Evolutionary conservation across 1,140 invertebrate genomes (phyloP).

Genomic region (Steinernema feltiae): DNA sequence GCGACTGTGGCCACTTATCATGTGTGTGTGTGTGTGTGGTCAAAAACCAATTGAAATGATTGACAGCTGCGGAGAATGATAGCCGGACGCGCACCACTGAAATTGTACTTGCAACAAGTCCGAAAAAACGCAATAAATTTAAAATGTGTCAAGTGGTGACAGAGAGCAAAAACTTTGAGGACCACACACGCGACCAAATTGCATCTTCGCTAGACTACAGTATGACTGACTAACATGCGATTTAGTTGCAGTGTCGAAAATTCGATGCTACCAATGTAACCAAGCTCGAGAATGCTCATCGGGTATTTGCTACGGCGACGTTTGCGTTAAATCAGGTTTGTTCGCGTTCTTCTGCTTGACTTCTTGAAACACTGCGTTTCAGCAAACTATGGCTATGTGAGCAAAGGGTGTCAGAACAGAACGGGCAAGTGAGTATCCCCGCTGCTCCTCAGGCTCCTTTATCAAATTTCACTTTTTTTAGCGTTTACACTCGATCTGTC

Average conservation of each 20-base stretch:
- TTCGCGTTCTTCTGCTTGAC: neutral
- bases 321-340: constrained; percentile 25
- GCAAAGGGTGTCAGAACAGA: constrained; percentile 30
- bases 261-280: constrained; percentile 34
- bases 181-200: too few relatives aligned
- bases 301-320: constrained; percentile 30
- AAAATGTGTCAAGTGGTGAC: too few relatives aligned
- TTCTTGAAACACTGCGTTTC: constrained; percentile 14
- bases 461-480: neutral
- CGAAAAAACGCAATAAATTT: too few relatives aligned
- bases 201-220: neutral
- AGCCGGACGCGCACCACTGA: too few relatives aligned
- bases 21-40: too few relatives aligned
- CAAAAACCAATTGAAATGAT: too few relatives aligned
- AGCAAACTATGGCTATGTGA: constrained; percentile 23
- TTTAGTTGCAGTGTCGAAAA: constrained; percentile 26
- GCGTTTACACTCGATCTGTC: constrained; percentile 16
- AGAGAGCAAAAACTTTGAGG: too few relatives aligned
- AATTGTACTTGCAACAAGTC: too few relatives aligned
- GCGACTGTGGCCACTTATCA: too few relatives aligned
- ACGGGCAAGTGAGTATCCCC: constrained; percentile 23
- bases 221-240: neutral
- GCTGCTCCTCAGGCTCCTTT: neutral
- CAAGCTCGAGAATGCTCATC: constrained; percentile 15
- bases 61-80: too few relatives aligned